Percentiles rank a stretch among this genome's conserved stretches.
Conservation (phyloP, 2,888 invertebrate species). For the Phaedon cochleariae region DNA sequence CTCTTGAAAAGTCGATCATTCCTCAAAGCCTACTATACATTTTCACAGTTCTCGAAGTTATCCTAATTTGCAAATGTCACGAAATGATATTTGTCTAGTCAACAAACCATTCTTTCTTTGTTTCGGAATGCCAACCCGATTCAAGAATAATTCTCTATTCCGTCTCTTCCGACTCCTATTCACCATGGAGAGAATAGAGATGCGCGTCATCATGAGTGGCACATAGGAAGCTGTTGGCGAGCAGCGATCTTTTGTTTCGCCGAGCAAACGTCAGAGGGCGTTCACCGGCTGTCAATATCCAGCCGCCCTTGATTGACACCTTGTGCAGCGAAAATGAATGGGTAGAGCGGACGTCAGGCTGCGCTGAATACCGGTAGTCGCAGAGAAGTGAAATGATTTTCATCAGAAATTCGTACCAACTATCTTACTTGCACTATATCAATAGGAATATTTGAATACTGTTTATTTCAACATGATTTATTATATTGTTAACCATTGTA, state of each 20-base stretch:
- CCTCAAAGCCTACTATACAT: no score
- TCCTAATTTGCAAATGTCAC: no score
- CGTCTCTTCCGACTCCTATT: no score
- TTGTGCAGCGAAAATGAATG: slow-evolving; percentile 35
- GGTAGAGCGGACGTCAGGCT: slow-evolving; percentile 31
- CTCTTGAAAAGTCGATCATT: no score
- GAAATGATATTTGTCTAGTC: neutral
- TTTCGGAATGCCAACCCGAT: slow-evolving; percentile 25
- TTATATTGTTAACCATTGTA: no score
- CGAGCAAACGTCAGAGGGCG: slow-evolving; percentile 42
- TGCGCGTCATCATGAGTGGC: slow-evolving; percentile 28
- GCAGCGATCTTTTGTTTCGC: slow-evolving; percentile 40
- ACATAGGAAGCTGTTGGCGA: slow-evolving; percentile 30
- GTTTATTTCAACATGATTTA: no score
- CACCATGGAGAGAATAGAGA: no score
- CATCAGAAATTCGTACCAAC: no score
- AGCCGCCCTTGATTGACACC: slow-evolving; percentile 43
- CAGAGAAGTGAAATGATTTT: neutral
- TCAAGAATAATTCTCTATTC: no score
- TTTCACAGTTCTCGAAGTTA: no score
- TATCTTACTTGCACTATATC: no score
- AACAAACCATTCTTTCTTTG: slow-evolving; percentile 14
- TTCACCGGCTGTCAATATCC: slow-evolving; percentile 39
- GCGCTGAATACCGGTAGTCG: slow-evolving; percentile 41
- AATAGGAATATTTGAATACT: no score